Conservation (phyloP, 2,797 vertebrate genomes). For the Acropternis orthonyx region DNA sequence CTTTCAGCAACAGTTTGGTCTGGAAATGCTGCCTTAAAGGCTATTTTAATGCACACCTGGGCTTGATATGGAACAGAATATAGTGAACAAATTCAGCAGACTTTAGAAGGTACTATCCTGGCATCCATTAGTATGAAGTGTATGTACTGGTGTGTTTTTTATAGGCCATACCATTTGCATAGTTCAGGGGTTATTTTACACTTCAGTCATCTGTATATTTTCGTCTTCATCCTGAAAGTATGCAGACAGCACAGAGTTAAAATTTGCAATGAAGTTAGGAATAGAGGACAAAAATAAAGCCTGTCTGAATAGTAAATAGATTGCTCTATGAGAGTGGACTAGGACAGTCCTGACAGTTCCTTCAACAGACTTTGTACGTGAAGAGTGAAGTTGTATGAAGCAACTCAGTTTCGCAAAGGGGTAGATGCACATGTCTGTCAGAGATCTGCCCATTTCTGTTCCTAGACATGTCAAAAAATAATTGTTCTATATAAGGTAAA, state of each 20-base stretch:
- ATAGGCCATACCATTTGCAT: not conserved
- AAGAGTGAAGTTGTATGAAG: not conserved
- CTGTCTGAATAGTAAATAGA: not conserved
- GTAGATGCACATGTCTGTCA: not conserved
- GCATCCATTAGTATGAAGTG: not conserved
- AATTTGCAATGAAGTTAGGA: not conserved
- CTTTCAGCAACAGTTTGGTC: not conserved
- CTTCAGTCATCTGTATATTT: not conserved
- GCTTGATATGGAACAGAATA: not conserved
- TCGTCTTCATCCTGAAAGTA: not conserved
- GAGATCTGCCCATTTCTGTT: not conserved
- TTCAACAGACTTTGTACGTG: not conserved
- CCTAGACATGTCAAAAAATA: not conserved
- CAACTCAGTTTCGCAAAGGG: not conserved
- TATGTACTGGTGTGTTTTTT: not conserved
- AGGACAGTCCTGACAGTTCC: not conserved
- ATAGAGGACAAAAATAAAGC: not conserved
- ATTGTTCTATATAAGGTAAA: not conserved
- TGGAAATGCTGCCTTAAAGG: not conserved
- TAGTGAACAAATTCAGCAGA: not conserved
- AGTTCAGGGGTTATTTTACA: not conserved
- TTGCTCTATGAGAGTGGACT: not conserved
- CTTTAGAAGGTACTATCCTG: not conserved
- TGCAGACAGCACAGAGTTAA: not conserved
- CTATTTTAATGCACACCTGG: not conserved